phyloP scores from a whole-genome alignment of 92 coral and sea anemone species.

The Chrysogorgia sp. region DNA sequence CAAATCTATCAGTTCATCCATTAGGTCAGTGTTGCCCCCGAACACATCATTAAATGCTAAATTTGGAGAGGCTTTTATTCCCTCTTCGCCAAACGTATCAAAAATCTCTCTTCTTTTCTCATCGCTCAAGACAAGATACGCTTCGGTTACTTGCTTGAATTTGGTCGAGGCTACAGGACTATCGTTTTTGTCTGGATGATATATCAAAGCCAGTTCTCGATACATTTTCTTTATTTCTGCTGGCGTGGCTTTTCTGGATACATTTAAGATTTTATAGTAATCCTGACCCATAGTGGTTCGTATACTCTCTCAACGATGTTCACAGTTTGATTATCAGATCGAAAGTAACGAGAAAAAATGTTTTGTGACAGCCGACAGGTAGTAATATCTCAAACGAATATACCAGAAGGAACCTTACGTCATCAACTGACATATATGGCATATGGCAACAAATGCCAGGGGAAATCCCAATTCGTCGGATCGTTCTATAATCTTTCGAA shows the following conservation, averaged over 20 bases:
- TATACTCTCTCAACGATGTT: conserved; percentile 16
- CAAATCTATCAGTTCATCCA: conserved; percentile 40
- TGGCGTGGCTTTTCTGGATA: conserved; percentile 80
- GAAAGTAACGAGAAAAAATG: background rate
- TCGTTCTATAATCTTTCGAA: background rate
- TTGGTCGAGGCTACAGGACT: conserved; percentile 87
- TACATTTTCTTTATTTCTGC: conserved; percentile 92
- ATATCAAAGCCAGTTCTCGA: conserved; percentile 85
- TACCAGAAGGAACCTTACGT: background rate
- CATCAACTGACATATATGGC: conserved; percentile 9
- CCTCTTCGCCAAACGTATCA: conserved; percentile 84
- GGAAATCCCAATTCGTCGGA: background rate
- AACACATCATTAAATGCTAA: conserved; percentile 22
- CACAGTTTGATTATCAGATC: conserved; percentile 3
- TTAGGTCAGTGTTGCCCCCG: conserved; percentile 25
- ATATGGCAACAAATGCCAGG: conserved; percentile 1
- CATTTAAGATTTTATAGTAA: conserved; percentile 75
- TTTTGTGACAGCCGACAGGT: background rate
- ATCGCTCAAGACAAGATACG: conserved; percentile 94
- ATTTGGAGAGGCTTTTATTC: conserved; percentile 67
- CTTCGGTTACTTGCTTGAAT: conserved; percentile 93
- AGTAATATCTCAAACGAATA: background rate
- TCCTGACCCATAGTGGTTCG: conserved; percentile 74
- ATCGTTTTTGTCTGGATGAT: conserved; percentile 94
- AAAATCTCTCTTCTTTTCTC: conserved; percentile 84